phyloP scores from a whole-genome alignment of 1,140 invertebrate species.

The Caenorhabditis remanei region DNA sequence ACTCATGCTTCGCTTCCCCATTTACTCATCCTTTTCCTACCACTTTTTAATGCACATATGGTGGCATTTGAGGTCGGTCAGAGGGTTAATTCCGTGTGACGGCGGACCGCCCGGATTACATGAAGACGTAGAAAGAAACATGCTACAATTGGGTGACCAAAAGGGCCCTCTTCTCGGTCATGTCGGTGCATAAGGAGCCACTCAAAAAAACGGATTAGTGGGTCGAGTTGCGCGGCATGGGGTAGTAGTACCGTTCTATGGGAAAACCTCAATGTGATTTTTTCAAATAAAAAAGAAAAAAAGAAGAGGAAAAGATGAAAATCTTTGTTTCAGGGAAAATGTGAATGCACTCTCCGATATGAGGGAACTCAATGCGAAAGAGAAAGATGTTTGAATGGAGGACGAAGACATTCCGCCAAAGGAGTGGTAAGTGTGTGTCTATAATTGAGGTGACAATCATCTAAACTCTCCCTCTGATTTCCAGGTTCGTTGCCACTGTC shows the following conservation, averaged over 20 bases:
- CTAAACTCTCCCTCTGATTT: neutral
- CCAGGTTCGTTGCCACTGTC: slow-evolving; percentile 61
- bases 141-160: slow-evolving; percentile 42
- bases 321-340: slow-evolving; percentile 63
- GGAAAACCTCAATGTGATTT: neutral
- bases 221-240: slow-evolving; percentile 48
- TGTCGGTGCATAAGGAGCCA: slow-evolving; percentile 48
- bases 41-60: slow-evolving; percentile 49
- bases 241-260: slow-evolving; percentile 1
- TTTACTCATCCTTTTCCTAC: slow-evolving; percentile 20
- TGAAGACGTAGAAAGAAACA: slow-evolving; percentile 33
- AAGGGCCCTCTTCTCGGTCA: slow-evolving; percentile 33
- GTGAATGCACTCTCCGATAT: slow-evolving; percentile 59
- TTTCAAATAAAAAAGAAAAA: neutral
- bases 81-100: slow-evolving; percentile 28
- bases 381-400: slow-evolving; percentile 65
- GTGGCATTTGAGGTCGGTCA: slow-evolving; percentile 36
- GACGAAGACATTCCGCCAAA: slow-evolving; percentile 51
- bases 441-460: neutral
- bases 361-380: slow-evolving; percentile 61
- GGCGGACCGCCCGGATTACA: slow-evolving; percentile 35
- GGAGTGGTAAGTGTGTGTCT: slow-evolving; percentile 37
- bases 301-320: neutral
- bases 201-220: slow-evolving; percentile 49
- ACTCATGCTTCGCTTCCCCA: slow-evolving; percentile 31